Conservation (phyloP, 2,113 vertebrate genomes). For the Periophthalmus modestus region DNA sequence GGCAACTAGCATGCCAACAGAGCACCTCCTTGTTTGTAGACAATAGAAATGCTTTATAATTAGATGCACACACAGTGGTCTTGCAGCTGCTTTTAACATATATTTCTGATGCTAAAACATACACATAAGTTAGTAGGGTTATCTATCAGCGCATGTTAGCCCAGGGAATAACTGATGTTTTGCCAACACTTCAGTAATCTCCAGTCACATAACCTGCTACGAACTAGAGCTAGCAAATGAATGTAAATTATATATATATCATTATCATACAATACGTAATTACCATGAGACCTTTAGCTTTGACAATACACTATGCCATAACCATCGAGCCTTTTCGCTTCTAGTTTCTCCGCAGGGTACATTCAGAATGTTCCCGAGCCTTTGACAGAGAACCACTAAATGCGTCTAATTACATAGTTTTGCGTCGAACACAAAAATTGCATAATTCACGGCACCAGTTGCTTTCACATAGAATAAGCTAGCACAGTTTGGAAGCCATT, state of each 20-base stretch:
- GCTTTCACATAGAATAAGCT: background rate
- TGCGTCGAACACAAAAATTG: background rate
- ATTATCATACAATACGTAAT: constrained; percentile 2
- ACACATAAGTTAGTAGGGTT: too few relatives aligned
- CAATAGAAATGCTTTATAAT: too few relatives aligned
- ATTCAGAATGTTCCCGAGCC: background rate
- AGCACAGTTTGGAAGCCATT: background rate
- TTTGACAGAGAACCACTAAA: background rate
- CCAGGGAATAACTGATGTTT: background rate
- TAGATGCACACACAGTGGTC: too few relatives aligned
- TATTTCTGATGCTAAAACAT: too few relatives aligned
- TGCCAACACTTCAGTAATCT: background rate
- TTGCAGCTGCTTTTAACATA: too few relatives aligned
- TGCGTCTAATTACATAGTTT: background rate
- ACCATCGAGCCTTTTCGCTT: background rate
- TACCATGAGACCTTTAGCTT: background rate
- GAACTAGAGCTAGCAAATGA: background rate
- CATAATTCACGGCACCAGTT: background rate
- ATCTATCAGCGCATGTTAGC: too few relatives aligned
- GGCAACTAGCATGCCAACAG: too few relatives aligned
- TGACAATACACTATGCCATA: background rate
- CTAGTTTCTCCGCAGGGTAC: background rate
- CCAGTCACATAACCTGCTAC: background rate
- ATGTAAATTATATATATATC: constrained; percentile 1
- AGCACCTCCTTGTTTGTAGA: too few relatives aligned